Evolutionary conservation across 2,797 vertebrate genomes (phyloP), one percentile per base, ranked within the genome.

Genomic region (Limosa lapponica): DNA sequence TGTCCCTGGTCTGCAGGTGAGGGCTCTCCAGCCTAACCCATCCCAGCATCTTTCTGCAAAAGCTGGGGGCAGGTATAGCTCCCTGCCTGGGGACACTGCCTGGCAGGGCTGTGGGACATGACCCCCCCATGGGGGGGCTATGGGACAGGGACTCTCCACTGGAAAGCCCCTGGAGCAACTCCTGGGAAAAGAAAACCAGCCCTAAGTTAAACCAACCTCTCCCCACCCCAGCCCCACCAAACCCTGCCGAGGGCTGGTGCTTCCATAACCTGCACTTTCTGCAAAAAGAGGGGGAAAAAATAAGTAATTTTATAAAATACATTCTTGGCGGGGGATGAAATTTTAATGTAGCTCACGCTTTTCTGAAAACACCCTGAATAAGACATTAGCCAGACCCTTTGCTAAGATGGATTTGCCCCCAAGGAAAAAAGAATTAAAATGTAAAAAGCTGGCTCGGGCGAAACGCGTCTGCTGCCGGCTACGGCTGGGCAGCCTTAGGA

Each of bases 361-460:
- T 85, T 80, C 70, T 93, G 95, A 92, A 97, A 96, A 87, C 92
- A 88, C 39, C 72, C 65, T 71, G 83, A 79, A 87, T 78, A 93
- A 94, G 55, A 86, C 62, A 67, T 71, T 51, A 82, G 66, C 73
- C 74, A 78, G 75, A 48, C 70, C 70, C 67, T 49, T 28, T 6
- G 9, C 72, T 92, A 58, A 65, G 91, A 88, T 57, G 87, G 89
- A 89, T 89, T 34, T 90, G 62, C 58, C 78, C 66, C 75, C 5
- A 0, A 89, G 91, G 85, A 90, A 69, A 90, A 72, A 88, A 44
- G 91, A 91, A 95, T 86, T 70, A 64, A 58, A 82, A 41, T 30
- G 44, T 36, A 37, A 88, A 94, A 92, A 81, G 43, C 58, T 34
- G 36, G 66, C 66, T 89, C 25, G 20, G 36, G 20, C 20, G 49